These are phyloP conservation scores for Phortica magna DNA, from an alignment of 2,888 invertebrate species.

Conservation along the genomic window DNA sequence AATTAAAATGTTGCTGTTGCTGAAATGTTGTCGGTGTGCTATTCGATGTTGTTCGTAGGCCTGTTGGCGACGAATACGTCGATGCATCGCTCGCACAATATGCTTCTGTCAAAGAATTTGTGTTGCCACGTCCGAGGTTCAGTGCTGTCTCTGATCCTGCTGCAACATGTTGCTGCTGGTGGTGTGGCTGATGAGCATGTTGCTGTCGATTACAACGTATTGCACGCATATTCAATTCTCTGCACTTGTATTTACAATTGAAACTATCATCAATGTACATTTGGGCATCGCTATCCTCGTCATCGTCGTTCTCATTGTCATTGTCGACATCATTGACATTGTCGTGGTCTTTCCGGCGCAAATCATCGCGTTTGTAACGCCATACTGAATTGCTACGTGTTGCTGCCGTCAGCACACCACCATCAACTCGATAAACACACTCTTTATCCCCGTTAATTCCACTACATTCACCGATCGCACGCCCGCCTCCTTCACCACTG, in stretches of 20 bases:
- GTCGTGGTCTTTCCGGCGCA: conserved; percentile 4
- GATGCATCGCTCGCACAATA: conserved; percentile 64
- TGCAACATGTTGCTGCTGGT: conserved; percentile 54
- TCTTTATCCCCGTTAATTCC: not conserved
- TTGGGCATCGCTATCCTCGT: conserved; percentile 53
- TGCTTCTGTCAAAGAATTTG: conserved; percentile 54
- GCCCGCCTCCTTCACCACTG: not conserved
- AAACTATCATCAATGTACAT: conserved; percentile 62
- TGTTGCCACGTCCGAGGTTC: conserved; percentile 66
- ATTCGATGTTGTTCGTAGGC: conserved; percentile 53
- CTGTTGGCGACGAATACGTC: conserved; percentile 67
- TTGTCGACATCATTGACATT: conserved; percentile 54
- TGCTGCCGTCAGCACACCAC: conserved; percentile 7
- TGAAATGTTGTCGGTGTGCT: conserved; percentile 38
- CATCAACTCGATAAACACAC: conserved; percentile 14
- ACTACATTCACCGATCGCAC: not conserved
- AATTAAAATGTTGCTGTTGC: conserved; percentile 56
- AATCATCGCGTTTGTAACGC: conserved; percentile 10
- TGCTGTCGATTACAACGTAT: conserved; percentile 72
- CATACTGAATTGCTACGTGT: not conserved
- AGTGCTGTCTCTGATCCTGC: conserved; percentile 64
- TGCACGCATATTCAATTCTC: conserved; percentile 72
- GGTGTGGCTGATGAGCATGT: conserved; percentile 54
- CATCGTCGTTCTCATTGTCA: conserved; percentile 45
- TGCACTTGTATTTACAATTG: conserved; percentile 75